Percentiles rank a stretch among this genome's conserved stretches.
phyloP scores from a whole-genome alignment of 2,113 vertebrate genomes.

The Salvelinus sp. region DNA sequence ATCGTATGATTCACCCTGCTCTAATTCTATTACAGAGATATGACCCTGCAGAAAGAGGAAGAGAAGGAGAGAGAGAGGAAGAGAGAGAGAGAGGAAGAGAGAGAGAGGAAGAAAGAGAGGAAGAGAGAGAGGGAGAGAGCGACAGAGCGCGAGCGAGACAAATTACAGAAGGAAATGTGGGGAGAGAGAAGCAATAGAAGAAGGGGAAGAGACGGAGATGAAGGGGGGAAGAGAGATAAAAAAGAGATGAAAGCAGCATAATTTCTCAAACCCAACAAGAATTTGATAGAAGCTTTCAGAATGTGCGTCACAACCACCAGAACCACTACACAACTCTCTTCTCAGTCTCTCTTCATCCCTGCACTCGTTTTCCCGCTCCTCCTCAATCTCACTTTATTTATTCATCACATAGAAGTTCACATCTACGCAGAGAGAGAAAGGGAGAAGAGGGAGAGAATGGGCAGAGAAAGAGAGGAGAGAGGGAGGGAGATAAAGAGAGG shows the following conservation, averaged over 20 bases:
- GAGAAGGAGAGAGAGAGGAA: conserved; percentile 12
- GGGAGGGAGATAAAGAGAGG: background rate
- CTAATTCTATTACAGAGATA: conserved; percentile 56
- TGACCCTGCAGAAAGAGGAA: conserved; percentile 10
- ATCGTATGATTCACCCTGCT: conserved; percentile 61
- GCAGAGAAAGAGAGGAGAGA: background rate
- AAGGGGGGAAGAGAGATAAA: background rate
- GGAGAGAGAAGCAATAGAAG: background rate
- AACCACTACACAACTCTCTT: too few species aligned
- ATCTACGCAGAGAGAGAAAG: background rate
- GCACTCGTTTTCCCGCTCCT: too few species aligned
- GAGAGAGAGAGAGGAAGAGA: conserved; percentile 8
- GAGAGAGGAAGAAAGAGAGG: conserved; percentile 10
- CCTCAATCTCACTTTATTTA: too few species aligned
- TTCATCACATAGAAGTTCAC: too few species aligned
- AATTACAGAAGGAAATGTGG: background rate
- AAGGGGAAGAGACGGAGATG: background rate
- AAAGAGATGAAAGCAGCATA: too few species aligned
- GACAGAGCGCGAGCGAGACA: background rate
- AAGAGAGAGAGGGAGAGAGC: conserved; percentile 17
- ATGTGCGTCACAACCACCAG: too few species aligned
- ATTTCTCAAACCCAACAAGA: too few species aligned
- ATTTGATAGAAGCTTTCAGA: too few species aligned
- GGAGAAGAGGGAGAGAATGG: background rate
- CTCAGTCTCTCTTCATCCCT: too few species aligned